Percentiles rank a stretch among this genome's conserved stretches.
phyloP scores from a whole-genome alignment of 2,888 invertebrate genomes.

The Anoncus sp. region DNA sequence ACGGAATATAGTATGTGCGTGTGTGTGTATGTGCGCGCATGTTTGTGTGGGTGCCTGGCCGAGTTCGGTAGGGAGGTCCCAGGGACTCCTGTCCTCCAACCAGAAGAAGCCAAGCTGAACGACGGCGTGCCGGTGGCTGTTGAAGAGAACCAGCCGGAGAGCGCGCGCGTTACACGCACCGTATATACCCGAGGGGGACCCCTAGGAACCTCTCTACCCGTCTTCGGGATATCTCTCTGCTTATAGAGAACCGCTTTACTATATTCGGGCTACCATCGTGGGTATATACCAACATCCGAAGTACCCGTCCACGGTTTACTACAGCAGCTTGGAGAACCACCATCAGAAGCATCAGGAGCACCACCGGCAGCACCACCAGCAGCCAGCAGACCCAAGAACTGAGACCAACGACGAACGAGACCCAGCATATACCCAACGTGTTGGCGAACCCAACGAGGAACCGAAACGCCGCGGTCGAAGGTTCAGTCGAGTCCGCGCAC shows the following conservation, averaged over 20 bases:
- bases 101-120: constrained; percentile 78
- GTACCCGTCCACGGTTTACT: constrained; percentile 53
- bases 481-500: constrained; percentile 83
- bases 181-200: constrained; percentile 49
- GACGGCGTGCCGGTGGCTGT: constrained; percentile 58
- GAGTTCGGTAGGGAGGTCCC: constrained; percentile 83
- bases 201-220: constrained; percentile 57
- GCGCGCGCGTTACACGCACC: constrained; percentile 53
- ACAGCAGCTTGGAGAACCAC: constrained; percentile 60
- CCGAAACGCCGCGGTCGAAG: constrained; percentile 71
- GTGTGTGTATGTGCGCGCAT: constrained; percentile 16
- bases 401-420: constrained; percentile 55
- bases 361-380: constrained; percentile 78
- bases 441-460: constrained; percentile 70
- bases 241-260: constrained; percentile 76
- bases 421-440: constrained; percentile 58
- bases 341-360: constrained; percentile 65
- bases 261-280: constrained; percentile 77
- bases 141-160: constrained; percentile 60
- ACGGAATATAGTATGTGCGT: constrained; percentile 32
- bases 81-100: constrained; percentile 78
- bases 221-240: constrained; percentile 51
- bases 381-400: constrained; percentile 69
- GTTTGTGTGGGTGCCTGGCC: constrained; percentile 64
- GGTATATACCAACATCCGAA: constrained; percentile 49